Base-by-base conservation (phyloP, 2,113 vertebrate genomes). In the Zapornia atra region DNA sequence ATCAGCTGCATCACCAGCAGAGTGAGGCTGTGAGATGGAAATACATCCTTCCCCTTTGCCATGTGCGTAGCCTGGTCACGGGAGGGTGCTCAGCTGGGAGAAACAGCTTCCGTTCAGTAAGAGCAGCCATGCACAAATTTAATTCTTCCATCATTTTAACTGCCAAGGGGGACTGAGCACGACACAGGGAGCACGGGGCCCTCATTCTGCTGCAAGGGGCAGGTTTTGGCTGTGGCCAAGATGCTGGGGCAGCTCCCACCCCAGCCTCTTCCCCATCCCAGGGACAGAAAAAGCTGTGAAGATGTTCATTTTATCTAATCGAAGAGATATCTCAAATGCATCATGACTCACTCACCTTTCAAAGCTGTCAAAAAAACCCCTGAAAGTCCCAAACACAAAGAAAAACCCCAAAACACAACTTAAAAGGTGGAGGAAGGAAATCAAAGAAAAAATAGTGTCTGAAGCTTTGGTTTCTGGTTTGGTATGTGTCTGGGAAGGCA, bases 291-390 rank as follows among this genome's bases (percentile, higher is more conserved):
- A 70, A 86, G 38, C 86, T 68, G 56, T 51, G 60, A 80, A 81
- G 64, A 71, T 64, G 51, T 33, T 95, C 51, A 0, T 86, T 76
- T 86, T 91, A 71, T 25, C 84, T 87, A 71, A 73, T 15, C 61
- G 60, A 61, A 77, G 60, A 77, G 34, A 78, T 16, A 89, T 84
- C 73, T 91, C 73, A 78, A 64, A 63, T 60, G 15, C 42, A 64
- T 42, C 79, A 79, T 95, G 92, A 94, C 68, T 94, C 72, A 95
- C 60, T 82, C 83, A 89, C 81, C 84, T 94, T 84, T 70, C 73
- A 91, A 86, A 94, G 61, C 38, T 92, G 91, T 82, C 38, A 69
- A 87, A 71, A 50, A 53, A 8, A 31, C 3, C 12, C 12, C 25
- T 24, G 6, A 92, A 84, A 48, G 21, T 21, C 31, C 4, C 12